Percentiles rank a stretch among this genome's conserved stretches.
phyloP scores from a whole-genome alignment of 2,797 vertebrate genomes.

The Pangasius djambal region DNA sequence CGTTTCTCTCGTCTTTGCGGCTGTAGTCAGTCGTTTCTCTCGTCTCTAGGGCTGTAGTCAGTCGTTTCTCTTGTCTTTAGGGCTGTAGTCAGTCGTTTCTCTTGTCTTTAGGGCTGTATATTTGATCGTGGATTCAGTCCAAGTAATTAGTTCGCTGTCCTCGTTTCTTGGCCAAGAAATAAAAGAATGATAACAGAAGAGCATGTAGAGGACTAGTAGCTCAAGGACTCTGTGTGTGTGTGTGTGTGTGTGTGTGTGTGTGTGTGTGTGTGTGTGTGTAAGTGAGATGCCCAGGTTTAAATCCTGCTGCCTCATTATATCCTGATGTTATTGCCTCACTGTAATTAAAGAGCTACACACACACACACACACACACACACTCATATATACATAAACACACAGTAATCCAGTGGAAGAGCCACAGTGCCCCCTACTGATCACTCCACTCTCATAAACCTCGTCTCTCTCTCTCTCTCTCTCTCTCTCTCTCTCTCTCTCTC shows the following conservation, averaged over 20 bases:
- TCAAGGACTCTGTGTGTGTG: conserved; percentile 33
- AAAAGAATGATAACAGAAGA: conserved; percentile 30
- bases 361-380: conserved; percentile 1
- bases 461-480: not conserved
- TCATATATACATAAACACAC: not conserved
- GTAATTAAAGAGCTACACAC: conserved; percentile 46
- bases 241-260: conserved; percentile 16
- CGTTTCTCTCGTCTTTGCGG: not conserved
- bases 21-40: not conserved
- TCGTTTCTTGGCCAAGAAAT: conserved; percentile 31
- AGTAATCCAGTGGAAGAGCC: not conserved
- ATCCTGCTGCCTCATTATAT: conserved; percentile 53
- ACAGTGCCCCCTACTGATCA: conserved; percentile 30
- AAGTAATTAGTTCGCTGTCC: conserved; percentile 29
- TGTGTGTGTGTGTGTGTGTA: conserved; percentile 27
- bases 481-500: not conserved
- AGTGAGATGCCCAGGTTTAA: conserved; percentile 47
- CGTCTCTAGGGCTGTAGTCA: not conserved
- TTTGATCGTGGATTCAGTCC: conserved; percentile 26
- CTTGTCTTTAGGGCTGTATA: not conserved
- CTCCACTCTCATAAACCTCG: not conserved
- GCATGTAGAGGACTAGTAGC: conserved; percentile 30
- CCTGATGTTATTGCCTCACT: conserved; percentile 52
- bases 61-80: not conserved
- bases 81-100: not conserved